Base-by-base conservation (phyloP, 2,888 invertebrate genomes). In the Mesochorus sp. region DNA sequence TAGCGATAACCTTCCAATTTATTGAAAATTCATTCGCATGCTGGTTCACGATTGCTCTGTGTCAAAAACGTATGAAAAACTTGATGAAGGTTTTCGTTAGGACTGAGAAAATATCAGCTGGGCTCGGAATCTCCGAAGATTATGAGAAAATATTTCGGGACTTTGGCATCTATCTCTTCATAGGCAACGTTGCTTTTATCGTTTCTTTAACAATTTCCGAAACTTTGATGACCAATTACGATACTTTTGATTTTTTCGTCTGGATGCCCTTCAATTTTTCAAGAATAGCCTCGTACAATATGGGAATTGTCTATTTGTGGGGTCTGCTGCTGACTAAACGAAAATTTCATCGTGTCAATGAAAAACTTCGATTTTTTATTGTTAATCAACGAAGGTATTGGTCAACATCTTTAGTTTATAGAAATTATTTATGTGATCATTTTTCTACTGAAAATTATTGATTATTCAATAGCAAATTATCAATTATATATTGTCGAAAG, bases 261-360 rank as follows among this genome's bases (percentile, higher is more conserved):
- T 61, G 51, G 71, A 39, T 3, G 4, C 21, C n/a, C 14, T 71
- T 12, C 8, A 0, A 10, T 28, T 0, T 53, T 3, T 19, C 28
- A 0, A 26, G 17, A 42, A 10, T 61, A 3, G 24, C 26, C 6
- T 37, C 31, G 3, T 12, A 31, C 14, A 71, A 51, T 5, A 26
- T 51, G 49, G 19, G 37, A n/a, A 51, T 10, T 1, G 8, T 61
- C 0, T 61, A 42, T 5, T 17, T 61, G n/a, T 71, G 49, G 71
- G 28, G 24, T 28, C 1, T 61, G 6, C 1, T 8, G 1, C 26
- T 51, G 17, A 51, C 61, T 26, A 61, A 21, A 42, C 1, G 26
- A 1, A 51, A 42, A 42, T 71, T 59, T 61, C 71, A 24, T 8
- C 19, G 51, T n/a, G n/a, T n/a, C n/a, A n/a, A n/a, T n/a, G n/a